phyloP scores from a whole-genome alignment of 1,140 invertebrate genomes.

The Drosophila fuyamai region DNA sequence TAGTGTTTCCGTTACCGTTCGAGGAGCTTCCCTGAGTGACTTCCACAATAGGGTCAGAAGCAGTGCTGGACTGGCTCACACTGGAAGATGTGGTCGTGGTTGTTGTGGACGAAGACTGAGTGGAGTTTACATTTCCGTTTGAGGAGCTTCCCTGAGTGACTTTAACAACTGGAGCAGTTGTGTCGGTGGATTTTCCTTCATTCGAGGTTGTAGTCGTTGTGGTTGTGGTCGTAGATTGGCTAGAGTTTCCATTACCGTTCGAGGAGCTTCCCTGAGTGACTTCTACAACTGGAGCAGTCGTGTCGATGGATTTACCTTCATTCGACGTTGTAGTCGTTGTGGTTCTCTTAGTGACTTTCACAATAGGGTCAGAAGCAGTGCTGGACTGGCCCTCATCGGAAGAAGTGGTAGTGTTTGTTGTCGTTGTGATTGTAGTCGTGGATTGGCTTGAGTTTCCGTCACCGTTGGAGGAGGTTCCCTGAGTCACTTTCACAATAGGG shows the following conservation, averaged over 20 bases:
- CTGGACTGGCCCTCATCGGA: not conserved
- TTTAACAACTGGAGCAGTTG: not conserved
- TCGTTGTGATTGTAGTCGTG: not conserved
- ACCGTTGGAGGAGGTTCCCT: not conserved
- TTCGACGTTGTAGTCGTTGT: constrained; percentile 5
- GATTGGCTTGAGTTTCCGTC: not conserved
- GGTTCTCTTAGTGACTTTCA: not conserved
- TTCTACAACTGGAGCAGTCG: not conserved
- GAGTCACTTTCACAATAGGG: no score
- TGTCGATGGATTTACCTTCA: not conserved
- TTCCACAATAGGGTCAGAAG: constrained; percentile 5
- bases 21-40: not conserved
- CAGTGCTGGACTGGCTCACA: not conserved
- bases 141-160: not conserved
- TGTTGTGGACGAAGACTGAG: constrained; percentile 16
- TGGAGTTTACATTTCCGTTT: not conserved
- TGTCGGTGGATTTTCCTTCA: not conserved
- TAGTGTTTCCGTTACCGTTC: not conserved
- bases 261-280: not conserved
- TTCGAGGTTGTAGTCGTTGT: constrained; percentile 18
- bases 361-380: not conserved
- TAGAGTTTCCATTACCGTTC: not conserved
- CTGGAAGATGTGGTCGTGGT: constrained; percentile 16
- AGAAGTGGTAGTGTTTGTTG: not conserved
- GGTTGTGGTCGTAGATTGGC: constrained; percentile 10